Percentiles rank a stretch among this genome's conserved stretches.
These are phyloP conservation scores for Gymnoscopelus microlampas DNA, from an alignment of 2,797 vertebrate species.

Conservation along the genomic window DNA sequence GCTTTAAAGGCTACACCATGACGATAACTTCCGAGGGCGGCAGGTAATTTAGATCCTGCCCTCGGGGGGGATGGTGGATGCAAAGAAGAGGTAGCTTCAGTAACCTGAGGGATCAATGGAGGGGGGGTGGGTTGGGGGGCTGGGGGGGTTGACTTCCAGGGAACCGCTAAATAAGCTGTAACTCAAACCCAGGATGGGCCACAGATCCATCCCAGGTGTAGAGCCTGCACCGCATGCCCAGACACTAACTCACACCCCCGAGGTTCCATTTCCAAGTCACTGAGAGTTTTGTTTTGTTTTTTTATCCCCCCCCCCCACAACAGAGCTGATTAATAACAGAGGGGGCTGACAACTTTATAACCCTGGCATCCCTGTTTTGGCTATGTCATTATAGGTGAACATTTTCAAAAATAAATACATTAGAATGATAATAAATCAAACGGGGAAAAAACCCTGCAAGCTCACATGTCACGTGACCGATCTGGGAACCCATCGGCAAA, in stretches of 20 bases:
- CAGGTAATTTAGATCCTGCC: constrained; percentile 63
- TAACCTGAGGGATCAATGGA: constrained; percentile 42
- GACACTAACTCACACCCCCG: constrained; percentile 39
- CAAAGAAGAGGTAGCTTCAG: constrained; percentile 51
- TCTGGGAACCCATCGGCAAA: too few species aligned
- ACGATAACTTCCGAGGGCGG: constrained; percentile 54
- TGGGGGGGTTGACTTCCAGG: constrained; percentile 21
- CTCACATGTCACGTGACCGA: too few species aligned
- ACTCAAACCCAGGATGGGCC: constrained; percentile 45
- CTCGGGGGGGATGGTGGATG: constrained; percentile 45
- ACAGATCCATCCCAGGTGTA: constrained; percentile 32
- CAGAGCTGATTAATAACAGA: not conserved
- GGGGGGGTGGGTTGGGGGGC: constrained; percentile 10
- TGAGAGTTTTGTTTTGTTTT: constrained; percentile 15
- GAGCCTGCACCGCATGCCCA: constrained; percentile 44
- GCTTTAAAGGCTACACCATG: constrained; percentile 43
- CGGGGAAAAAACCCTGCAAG: too few species aligned
- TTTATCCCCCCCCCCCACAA: not conserved
- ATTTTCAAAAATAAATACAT: too few species aligned
- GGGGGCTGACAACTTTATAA: not conserved
- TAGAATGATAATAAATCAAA: too few species aligned
- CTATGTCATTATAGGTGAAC: too few species aligned
- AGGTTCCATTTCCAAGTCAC: constrained; percentile 18
- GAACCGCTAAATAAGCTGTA: constrained; percentile 51
- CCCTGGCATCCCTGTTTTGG: too few species aligned